Base-by-base conservation (phyloP, 1,140 invertebrate genomes). In the Lordiphosa stackelbergi region DNA sequence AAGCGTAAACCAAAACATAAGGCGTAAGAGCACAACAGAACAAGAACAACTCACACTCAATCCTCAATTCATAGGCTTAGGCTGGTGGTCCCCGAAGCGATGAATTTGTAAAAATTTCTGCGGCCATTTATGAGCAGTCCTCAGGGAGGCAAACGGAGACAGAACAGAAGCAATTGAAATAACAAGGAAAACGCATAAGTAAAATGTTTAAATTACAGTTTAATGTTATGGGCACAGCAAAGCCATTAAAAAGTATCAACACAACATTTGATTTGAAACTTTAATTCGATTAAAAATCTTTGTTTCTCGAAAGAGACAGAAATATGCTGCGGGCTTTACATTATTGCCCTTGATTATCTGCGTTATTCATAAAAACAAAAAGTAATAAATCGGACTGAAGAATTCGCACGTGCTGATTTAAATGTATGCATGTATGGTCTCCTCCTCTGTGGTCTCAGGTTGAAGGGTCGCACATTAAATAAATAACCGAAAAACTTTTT, bases 401-500 rank as follows among this genome's bases (percentile, higher is more conserved):
- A 57, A 53, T 16, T 61, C 48, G 38, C 64, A 66, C 64, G 59
- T 71, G 55, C 47, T 69, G 49, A 69, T 64, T 43, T 28, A 65
- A 69, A 72, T 59, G 37, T 72, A 56, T 69, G 65, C 59, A 52
- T 16, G 13, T n/a, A 34, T 53, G 37, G 48, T 48, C 53, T 28
- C 37, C 37, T 8, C 13, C 37, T 22, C 22, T 37, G 43, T 9
- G 13, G 43, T 34, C 11, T 9, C 46, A 19, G 28, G 38, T 43
- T 24, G 31, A 24, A 24, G 34, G 38, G 11, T 64, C 31, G 35
- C 52, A 48, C 42, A 65, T 64, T 64, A 69, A 69, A 72, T 69
- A 65, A 69, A 72, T 69, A 72, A 65, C 61, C 66, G 59, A 69
- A 69, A 72, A 72, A 69, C 61, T 72, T 60, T 71, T 72, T 56